Conservation (phyloP, 2,888 invertebrate genomes). For the Dasypogon diadema region DNA sequence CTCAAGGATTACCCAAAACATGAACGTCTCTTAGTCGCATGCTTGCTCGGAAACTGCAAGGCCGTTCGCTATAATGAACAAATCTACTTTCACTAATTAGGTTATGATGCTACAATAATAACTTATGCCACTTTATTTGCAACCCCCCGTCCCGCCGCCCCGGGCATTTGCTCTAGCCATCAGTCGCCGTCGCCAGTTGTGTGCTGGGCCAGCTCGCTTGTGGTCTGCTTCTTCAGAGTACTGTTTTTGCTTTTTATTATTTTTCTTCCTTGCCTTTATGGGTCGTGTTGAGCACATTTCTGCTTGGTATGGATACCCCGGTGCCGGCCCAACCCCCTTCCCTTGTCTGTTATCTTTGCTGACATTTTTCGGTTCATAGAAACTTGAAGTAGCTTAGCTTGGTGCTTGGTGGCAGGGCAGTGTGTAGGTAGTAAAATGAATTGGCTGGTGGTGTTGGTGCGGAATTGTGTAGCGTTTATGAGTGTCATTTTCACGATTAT, state of each 20-base stretch:
- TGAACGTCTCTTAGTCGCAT: neutral
- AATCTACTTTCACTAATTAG: conserved; percentile 50
- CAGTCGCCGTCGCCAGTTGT: conserved; percentile 1
- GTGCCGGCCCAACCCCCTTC: neutral
- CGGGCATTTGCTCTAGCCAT: neutral
- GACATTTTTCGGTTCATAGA: conserved; percentile 48
- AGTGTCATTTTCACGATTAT: conserved; percentile 42
- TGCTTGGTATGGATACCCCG: neutral
- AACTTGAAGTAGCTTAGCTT: conserved; percentile 32
- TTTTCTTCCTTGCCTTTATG: conserved; percentile 38
- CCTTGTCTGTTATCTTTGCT: neutral
- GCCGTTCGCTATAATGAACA: conserved; percentile 45
- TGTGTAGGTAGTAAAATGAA: conserved; percentile 20
- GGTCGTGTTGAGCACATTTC: conserved; percentile 43
- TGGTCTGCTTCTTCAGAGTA: conserved; percentile 20
- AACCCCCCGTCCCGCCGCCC: neutral
- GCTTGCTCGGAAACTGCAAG: conserved; percentile 11
- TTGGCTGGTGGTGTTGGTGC: neutral
- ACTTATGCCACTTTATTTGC: conserved; percentile 42
- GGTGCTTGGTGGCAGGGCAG: neutral
- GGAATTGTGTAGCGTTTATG: conserved; percentile 30
- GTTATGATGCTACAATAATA: conserved; percentile 47
- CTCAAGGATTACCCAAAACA: no score
- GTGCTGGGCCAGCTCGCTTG: neutral
- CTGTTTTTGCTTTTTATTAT: conserved; percentile 11